Percentiles rank a stretch among this genome's conserved stretches.
Evolutionary conservation across 1,140 invertebrate species (phyloP).

Genomic region (Onthophagus taurus): DNA sequence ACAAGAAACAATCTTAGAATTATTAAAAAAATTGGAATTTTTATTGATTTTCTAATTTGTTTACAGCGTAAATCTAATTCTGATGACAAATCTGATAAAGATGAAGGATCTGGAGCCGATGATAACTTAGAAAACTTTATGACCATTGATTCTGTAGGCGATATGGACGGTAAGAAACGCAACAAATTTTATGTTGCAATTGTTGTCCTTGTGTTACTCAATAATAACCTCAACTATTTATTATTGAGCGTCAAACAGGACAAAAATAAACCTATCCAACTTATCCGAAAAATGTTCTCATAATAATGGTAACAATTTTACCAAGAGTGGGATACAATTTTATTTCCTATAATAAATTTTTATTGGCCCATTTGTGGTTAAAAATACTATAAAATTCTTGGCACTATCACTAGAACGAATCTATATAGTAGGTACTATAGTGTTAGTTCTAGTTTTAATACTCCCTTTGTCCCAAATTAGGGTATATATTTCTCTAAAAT

Average conservation of each 20-base stretch:
- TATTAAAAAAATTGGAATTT: neutral
- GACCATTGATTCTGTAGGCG: slow-evolving; percentile 74
- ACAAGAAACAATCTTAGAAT: too few relatives aligned
- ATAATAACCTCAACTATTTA: too few relatives aligned
- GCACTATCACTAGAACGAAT: too few relatives aligned
- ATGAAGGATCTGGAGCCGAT: slow-evolving; percentile 48
- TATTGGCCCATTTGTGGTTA: neutral
- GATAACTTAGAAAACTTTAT: slow-evolving; percentile 76
- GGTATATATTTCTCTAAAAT: too few relatives aligned
- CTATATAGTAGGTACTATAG: too few relatives aligned
- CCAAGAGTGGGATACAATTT: slow-evolving; percentile 14
- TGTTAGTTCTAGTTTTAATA: too few relatives aligned
- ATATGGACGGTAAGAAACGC: slow-evolving; percentile 61
- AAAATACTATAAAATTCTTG: neutral
- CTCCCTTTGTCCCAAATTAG: too few relatives aligned
- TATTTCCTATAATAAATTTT: neutral
- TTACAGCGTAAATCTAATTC: slow-evolving; percentile 48
- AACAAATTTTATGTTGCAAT: too few relatives aligned
- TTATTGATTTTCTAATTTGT: slow-evolving; percentile 4
- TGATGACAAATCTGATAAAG: slow-evolving; percentile 36
- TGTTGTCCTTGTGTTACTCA: slow-evolving; percentile 20
- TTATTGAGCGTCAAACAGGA: slow-evolving; percentile 22
- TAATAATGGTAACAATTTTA: slow-evolving; percentile 7
- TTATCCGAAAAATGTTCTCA: slow-evolving; percentile 10
- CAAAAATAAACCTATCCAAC: slow-evolving; percentile 13